Conservation (phyloP, 2,888 invertebrate species). For the Dynastes maya region DNA sequence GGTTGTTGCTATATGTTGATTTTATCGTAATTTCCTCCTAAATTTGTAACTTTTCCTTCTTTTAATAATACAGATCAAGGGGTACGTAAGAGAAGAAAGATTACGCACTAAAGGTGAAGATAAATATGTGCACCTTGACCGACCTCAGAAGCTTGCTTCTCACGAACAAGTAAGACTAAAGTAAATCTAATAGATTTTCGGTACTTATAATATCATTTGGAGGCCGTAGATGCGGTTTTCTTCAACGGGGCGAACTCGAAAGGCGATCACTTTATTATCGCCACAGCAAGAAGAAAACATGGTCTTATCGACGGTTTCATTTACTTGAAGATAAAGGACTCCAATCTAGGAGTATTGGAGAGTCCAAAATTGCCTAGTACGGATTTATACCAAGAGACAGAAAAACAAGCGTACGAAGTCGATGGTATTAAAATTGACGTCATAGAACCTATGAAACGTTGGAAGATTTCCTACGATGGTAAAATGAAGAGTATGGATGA, state of each 20-base stretch:
- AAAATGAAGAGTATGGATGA: slow-evolving; percentile 75
- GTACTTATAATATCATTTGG: neutral
- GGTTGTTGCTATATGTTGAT: neutral
- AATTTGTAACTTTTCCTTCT: neutral
- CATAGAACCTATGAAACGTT: slow-evolving; percentile 79
- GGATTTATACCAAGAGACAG: slow-evolving; percentile 71
- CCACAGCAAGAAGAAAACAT: slow-evolving; percentile 75
- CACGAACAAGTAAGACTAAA: slow-evolving; percentile 70
- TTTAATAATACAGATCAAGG: slow-evolving; percentile 48
- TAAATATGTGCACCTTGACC: slow-evolving; percentile 69
- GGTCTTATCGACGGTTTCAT: slow-evolving; percentile 77
- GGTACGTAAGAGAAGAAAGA: slow-evolving; percentile 62
- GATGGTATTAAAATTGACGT: slow-evolving; percentile 77
- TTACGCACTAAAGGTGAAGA: slow-evolving; percentile 57
- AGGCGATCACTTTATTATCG: slow-evolving; percentile 76
- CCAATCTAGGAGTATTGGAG: slow-evolving; percentile 76
- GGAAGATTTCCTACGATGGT: slow-evolving; percentile 79
- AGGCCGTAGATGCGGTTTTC: slow-evolving; percentile 81
- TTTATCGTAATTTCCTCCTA: neutral
- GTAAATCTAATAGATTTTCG: neutral
- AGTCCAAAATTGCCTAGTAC: slow-evolving; percentile 77
- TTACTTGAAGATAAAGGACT: slow-evolving; percentile 72
- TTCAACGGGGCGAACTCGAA: slow-evolving; percentile 76
- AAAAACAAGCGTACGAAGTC: slow-evolving; percentile 72
- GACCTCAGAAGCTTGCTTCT: slow-evolving; percentile 73